A percentile compares a stretch with the other conserved stretches of the same genome.
phyloP scores from a whole-genome alignment of 1,140 invertebrate genomes.

The Ylistrum balloti region DNA sequence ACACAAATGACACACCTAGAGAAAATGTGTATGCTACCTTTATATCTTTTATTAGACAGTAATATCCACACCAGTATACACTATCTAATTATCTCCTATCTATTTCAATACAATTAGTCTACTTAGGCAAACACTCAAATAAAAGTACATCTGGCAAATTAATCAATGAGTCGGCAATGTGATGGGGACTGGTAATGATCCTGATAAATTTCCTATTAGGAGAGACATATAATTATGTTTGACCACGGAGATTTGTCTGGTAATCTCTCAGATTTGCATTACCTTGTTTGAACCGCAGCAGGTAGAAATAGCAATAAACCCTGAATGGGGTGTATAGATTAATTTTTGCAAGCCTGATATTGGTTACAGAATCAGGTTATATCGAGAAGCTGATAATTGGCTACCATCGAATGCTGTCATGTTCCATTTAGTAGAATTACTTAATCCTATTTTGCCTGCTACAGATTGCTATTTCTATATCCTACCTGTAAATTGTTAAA shows the following conservation, averaged over 20 bases:
- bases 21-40: too few relatives aligned
- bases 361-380: background rate
- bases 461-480: background rate
- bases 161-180: slow-evolving; percentile 8
- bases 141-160: slow-evolving; percentile 26
- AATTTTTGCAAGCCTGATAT: background rate
- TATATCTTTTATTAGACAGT: background rate
- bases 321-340: background rate
- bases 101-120: background rate
- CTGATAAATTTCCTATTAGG: slow-evolving; percentile 35
- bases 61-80: background rate
- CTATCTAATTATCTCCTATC: background rate
- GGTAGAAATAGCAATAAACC: background rate
- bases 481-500: background rate
- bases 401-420: background rate
- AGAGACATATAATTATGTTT: background rate
- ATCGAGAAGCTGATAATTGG: background rate
- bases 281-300: background rate
- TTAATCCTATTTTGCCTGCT: background rate
- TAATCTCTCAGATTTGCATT: background rate
- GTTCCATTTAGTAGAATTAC: background rate
- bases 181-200: background rate
- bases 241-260: background rate
- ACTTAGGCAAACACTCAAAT: background rate
- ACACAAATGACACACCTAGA: too few relatives aligned